Percentiles rank a stretch among this genome's conserved stretches.
phyloP scores from a whole-genome alignment of 2,888 invertebrate species.

The Phania funesta region DNA sequence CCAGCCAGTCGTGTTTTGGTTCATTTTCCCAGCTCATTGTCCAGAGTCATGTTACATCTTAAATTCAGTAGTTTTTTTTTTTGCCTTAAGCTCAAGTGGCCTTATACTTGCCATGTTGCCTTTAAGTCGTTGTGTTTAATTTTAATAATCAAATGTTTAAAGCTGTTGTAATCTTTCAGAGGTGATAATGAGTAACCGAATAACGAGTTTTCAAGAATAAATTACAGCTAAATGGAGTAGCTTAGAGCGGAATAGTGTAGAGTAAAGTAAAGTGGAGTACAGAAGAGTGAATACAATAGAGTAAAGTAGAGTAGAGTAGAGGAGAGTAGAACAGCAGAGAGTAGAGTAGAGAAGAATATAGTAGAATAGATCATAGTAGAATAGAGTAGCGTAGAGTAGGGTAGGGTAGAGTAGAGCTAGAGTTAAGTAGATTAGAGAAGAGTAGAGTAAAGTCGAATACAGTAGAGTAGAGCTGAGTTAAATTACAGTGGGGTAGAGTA shows the following conservation, averaged over 20 bases:
- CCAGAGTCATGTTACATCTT: constrained; percentile 34
- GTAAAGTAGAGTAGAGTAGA: too few relatives aligned
- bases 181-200: constrained; percentile 9
- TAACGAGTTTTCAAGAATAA: too few relatives aligned
- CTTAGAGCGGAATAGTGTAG: background rate
- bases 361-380: too few relatives aligned
- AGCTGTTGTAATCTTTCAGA: background rate
- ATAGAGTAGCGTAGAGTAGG: too few relatives aligned
- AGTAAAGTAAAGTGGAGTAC: background rate
- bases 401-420: too few relatives aligned
- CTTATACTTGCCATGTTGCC: constrained; percentile 28
- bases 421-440: background rate
- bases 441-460: background rate
- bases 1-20: background rate
- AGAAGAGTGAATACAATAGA: too few relatives aligned
- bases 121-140: constrained; percentile 56
- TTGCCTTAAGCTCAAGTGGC: constrained; percentile 35
- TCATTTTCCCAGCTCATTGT: background rate
- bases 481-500: too few relatives aligned
- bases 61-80: constrained; percentile 1
- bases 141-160: constrained; percentile 51
- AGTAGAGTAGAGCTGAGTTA: background rate
- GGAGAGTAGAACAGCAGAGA: too few relatives aligned
- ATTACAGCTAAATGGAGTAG: background rate
- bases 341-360: too few relatives aligned